Evolutionary conservation across 2,888 invertebrate genomes (phyloP), one percentile per base, ranked within the genome.

Genomic region (Ariolimax columbianus): DNA sequence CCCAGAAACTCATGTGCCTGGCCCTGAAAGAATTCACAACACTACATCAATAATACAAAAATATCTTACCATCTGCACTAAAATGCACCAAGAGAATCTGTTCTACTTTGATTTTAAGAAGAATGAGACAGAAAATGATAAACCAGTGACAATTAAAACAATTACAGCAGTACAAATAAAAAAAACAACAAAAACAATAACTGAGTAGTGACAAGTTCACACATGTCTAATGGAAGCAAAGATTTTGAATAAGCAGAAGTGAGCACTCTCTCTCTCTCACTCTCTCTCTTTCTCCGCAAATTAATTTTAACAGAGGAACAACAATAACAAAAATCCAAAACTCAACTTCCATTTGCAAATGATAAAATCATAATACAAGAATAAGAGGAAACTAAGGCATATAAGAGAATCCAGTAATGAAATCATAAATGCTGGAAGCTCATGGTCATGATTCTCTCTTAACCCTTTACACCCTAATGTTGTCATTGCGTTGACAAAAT

Each of bases 11-110:
- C 83, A 84, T 84, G 78, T 38, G 51, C 40, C 17, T 70, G 83
- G 68, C 70, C 83, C 83, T 84, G 83, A 84, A 84, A 84, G 51
- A 78, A 84, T 43, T 78, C 78, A 84, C 83, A 84, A 84, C 68
- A 77, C 72, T 66, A 70, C 77, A 84, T 84, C 68, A 84, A 84
- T 84, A 77, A 55, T 70, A 63, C 11, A 38, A 77, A 26, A 36
- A 55, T 36, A 77, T 55, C 55, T 55, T 77, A 77, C 77, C 19
- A 73, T 73, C n/a, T 73, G 73, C 73, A 43, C 26, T 73, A 40
- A 73, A 73, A 73, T 43, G 73, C 43, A 73, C 73, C 73, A 73
- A 72, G 73, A 43, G 73, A 73, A 73, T 43, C 43, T 73, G n/a
- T 47, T 47, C 73, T 73, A 43, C 9, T 66, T 23, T 73, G 73